Evolutionary conservation across 1,140 invertebrate genomes (phyloP), one percentile per base, ranked within the genome.

Genomic region (Drosophila orena): DNA sequence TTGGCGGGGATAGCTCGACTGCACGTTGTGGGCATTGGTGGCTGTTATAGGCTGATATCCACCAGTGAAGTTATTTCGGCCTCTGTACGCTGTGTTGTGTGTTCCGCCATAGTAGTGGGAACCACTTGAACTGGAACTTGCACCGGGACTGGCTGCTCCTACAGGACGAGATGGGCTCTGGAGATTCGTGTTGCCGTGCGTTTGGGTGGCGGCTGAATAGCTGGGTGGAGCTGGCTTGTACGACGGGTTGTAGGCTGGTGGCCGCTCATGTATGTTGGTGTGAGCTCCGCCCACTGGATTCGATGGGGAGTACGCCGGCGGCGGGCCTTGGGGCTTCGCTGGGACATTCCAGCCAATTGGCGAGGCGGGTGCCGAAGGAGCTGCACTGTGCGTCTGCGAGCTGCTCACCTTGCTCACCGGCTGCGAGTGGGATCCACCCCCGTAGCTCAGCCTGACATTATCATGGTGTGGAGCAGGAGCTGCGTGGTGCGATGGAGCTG

Each of bases 331-430:
- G 0, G 77, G 40, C 72, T 92, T 85, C n/a, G n/a, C n/a, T n/a
- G n/a, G n/a, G n/a, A n/a, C n/a, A n/a, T n/a, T n/a, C 91, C 91
- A 92, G 30, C 91, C 91, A 3, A 92, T 77, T 5, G 84, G 72
- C 1, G 46, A 43, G 1, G 78, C 43, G 4, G 81, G 2, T 0
- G 64, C 57, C 1, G 77, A 47, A 0, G 58, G 66, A 4, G 61
- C 37, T 0, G 43, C 60, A 24, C 53, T 47, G 43, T 79, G 81
- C 0, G 68, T 50, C 10, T 72, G 57, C 1, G 66, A 47, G 3
- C 22, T 49, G 52, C 54, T 61, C 40, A 60, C 52, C 14, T 17
- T 42, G 49, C 44, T 68, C 30, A 30, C 30, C 3, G 75, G 50
- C 49, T 69, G 62, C 5, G 81, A 52, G 12, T 76, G 61, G 46